Evolutionary conservation across 2,888 invertebrate species (phyloP).

Genomic region (Microctonus brassicae): DNA sequence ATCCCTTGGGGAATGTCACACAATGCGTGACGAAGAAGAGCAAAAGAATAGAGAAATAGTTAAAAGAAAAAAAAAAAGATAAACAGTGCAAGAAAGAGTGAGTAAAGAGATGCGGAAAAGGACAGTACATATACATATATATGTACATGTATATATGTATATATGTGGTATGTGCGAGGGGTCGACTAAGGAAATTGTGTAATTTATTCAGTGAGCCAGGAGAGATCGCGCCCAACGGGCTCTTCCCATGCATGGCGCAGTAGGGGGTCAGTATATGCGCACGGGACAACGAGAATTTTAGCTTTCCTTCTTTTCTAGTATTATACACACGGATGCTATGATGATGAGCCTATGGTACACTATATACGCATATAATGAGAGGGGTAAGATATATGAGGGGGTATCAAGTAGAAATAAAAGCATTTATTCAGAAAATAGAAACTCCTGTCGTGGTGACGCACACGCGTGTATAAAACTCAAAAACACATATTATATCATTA

Average conservation of each 20-base stretch:
- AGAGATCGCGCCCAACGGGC: constrained; percentile 43
- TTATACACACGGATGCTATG: not conserved
- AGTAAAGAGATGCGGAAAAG: constrained; percentile 24
- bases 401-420: constrained; percentile 42
- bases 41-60: constrained; percentile 15
- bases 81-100: constrained; percentile 2
- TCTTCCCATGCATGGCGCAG: constrained; percentile 32
- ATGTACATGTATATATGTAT: no score
- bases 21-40: constrained; percentile 46
- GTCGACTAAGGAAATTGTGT: constrained; percentile 54
- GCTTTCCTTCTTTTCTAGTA: no score
- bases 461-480: constrained; percentile 41
- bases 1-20: constrained; percentile 44
- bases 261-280: constrained; percentile 6
- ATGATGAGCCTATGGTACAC: not conserved
- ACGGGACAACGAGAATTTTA: not conserved
- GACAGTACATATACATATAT: not conserved
- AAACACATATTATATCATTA: no score
- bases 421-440: constrained; percentile 49
- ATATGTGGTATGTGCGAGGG: constrained; percentile 25
- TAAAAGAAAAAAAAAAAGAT: not conserved
- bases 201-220: constrained; percentile 58
- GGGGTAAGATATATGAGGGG: constrained; percentile 36
- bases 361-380: constrained; percentile 25
- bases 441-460: constrained; percentile 42